Conservation (phyloP, 2,888 invertebrate genomes). For the Eilema caniola region DNA sequence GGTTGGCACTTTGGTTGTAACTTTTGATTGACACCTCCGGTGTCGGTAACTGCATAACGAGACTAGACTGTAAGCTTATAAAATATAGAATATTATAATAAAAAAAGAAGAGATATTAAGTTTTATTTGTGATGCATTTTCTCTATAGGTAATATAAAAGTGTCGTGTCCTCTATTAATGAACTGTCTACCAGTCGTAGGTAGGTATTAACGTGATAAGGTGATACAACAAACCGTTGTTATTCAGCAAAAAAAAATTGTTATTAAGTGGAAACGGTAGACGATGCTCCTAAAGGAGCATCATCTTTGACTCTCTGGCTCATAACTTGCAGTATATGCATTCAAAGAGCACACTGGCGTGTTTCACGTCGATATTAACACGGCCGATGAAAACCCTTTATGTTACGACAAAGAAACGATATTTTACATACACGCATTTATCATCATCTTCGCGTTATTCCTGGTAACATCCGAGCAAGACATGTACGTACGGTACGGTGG, state of each 20-base stretch:
- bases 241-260: no score
- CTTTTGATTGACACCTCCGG: no score
- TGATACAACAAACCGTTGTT: not conserved
- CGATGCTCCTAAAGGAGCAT: constrained; percentile 15
- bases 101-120: no score
- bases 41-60: no score
- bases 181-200: not conserved
- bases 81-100: no score
- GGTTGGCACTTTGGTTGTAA: no score
- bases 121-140: no score
- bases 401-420: constrained; percentile 11
- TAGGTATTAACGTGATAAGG: not conserved
- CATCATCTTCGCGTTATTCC: no score
- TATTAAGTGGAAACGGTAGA: not conserved
- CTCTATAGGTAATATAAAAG: no score
- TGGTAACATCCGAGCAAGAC: not conserved
- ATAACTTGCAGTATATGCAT: constrained; percentile 33
- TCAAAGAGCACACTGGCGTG: constrained; percentile 21
- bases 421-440: not conserved
- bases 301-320: constrained; percentile 19
- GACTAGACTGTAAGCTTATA: no score
- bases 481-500: no score
- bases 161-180: no score
- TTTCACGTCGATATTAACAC: constrained; percentile 1
- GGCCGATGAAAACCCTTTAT: constrained; percentile 18